phyloP scores from a whole-genome alignment of 2,113 vertebrate genomes.

The Pelvicachromis taeniatus region DNA sequence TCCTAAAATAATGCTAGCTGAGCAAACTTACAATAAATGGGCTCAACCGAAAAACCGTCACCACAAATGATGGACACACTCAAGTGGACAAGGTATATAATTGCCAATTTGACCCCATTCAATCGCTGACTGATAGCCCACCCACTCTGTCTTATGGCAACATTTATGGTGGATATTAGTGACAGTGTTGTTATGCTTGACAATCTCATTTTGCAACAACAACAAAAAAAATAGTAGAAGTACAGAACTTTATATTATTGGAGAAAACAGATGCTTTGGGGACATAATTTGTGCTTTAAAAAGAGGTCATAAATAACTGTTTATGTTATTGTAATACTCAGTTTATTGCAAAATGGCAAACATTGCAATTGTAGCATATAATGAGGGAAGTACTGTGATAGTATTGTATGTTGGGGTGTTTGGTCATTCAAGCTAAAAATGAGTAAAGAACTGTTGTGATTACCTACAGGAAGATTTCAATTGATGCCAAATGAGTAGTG shows the following conservation, averaged over 20 bases:
- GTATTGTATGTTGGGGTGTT: neutral
- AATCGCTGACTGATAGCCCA: neutral
- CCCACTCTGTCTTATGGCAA: neutral
- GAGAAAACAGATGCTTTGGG: neutral
- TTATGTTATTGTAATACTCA: neutral
- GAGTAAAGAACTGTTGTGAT: neutral
- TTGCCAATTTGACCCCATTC: neutral
- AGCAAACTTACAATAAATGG: neutral
- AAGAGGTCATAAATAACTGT: neutral
- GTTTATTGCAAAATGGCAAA: neutral
- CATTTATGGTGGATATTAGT: neutral
- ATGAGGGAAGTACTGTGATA: neutral
- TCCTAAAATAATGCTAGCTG: neutral
- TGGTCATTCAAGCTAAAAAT: neutral
- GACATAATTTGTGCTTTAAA: neutral
- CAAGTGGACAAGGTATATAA: neutral
- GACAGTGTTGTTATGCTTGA: neutral
- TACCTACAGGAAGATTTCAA: neutral
- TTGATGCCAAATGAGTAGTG: neutral
- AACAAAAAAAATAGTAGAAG: neutral
- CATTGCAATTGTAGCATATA: neutral
- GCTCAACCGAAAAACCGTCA: neutral
- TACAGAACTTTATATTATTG: neutral
- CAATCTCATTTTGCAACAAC: neutral
- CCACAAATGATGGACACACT: neutral